Percentiles rank a stretch among this genome's conserved stretches.
phyloP scores from a whole-genome alignment of 2,888 invertebrate species.

The Ctena decussata region DNA sequence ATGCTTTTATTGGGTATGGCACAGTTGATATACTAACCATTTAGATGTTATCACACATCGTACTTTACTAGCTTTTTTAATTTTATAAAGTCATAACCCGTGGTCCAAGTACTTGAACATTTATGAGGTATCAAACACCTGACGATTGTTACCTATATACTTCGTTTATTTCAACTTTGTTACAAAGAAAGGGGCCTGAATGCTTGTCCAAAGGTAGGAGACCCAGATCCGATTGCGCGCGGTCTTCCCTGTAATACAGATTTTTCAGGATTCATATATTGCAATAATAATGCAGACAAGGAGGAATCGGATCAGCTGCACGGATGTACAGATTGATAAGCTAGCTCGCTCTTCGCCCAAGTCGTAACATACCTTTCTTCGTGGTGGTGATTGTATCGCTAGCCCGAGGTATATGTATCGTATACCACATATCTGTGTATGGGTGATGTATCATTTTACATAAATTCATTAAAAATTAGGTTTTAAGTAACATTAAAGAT shows the following conservation, averaged over 20 bases:
- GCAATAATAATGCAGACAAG: too few species aligned
- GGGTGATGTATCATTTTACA: not conserved
- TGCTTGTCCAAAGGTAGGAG: too few species aligned
- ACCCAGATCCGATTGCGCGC: too few species aligned
- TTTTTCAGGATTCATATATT: too few species aligned
- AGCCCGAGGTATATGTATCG: not conserved
- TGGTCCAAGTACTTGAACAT: not conserved
- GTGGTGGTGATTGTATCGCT: too few species aligned
- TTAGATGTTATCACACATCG: not conserved
- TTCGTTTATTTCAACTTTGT: too few species aligned
- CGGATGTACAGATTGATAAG: too few species aligned
- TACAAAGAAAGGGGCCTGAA: too few species aligned
- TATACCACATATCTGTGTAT: not conserved
- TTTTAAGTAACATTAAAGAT: not conserved
- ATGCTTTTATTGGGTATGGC: slow-evolving; percentile 9
- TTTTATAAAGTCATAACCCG: not conserved
- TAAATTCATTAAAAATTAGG: not conserved
- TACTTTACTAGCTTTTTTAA: not conserved
- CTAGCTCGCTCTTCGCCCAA: too few species aligned
- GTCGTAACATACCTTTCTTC: too few species aligned
- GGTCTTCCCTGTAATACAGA: too few species aligned
- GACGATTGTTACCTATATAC: not conserved
- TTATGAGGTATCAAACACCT: not conserved
- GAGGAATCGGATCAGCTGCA: too few species aligned
- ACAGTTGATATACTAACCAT: not conserved